A percentile compares a stretch with the other conserved stretches of the same genome.
phyloP scores from a whole-genome alignment of 2,888 invertebrate species.

The Marronus borbonicus region DNA sequence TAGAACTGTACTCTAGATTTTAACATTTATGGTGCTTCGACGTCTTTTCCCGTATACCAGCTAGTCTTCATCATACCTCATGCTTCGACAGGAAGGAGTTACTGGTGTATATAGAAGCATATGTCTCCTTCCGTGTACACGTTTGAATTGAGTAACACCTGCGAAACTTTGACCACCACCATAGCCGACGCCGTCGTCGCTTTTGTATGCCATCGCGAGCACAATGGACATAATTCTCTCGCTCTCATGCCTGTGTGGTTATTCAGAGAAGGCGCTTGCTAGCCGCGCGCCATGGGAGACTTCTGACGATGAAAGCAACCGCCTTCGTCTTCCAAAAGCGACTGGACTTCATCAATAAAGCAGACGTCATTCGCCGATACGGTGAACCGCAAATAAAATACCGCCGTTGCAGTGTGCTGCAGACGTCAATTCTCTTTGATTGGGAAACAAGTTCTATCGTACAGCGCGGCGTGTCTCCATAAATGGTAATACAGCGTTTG shows the following conservation, averaged over 20 bases:
- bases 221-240: conserved; percentile 53
- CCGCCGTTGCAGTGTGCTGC: conserved; percentile 35
- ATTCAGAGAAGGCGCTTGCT: background rate
- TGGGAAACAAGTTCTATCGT: conserved; percentile 47
- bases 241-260: conserved; percentile 32
- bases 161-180: conserved; percentile 62
- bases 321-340: conserved; percentile 35
- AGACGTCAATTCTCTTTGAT: conserved; percentile 46
- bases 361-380: conserved; percentile 42
- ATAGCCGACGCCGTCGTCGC: background rate
- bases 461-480: conserved; percentile 29
- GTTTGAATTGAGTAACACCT: conserved; percentile 63
- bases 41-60: background rate
- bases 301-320: conserved; percentile 29
- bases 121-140: conserved; percentile 2
- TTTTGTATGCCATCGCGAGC: conserved; percentile 54
- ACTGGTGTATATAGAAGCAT: background rate
- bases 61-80: background rate
- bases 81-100: background rate
- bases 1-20: background rate
- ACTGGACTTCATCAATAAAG: conserved; percentile 57
- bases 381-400: conserved; percentile 48
- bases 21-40: conserved; percentile 2
- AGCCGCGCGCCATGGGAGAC: conserved; percentile 19
- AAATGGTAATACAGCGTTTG: conserved; percentile 28